These are phyloP conservation scores for Amblyjoppa proteus DNA, from an alignment of 2,888 invertebrate species.

Conservation along the genomic window DNA sequence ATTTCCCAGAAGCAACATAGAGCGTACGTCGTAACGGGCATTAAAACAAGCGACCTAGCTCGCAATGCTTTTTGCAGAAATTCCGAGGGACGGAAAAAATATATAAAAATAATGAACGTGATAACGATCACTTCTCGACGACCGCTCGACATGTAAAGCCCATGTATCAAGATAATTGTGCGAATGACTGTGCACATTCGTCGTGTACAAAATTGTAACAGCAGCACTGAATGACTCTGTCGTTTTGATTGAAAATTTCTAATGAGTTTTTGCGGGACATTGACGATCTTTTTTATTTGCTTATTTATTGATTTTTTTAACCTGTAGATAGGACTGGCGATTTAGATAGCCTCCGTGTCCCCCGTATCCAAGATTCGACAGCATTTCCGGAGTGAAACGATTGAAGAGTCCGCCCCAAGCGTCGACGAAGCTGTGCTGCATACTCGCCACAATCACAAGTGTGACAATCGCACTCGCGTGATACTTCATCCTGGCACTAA, in stretches of 20 bases:
- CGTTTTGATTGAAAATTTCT: neutral
- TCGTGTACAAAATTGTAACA: neutral
- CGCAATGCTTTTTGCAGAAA: neutral
- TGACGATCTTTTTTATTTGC: neutral
- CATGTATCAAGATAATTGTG: slow-evolving; percentile 51
- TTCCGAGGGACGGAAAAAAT: slow-evolving; percentile 22
- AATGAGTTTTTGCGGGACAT: neutral
- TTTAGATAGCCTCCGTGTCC: slow-evolving; percentile 87
- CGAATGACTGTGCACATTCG: slow-evolving; percentile 53
- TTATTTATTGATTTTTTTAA: slow-evolving; percentile 77
- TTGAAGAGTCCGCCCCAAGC: slow-evolving; percentile 95
- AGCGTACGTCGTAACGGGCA: neutral
- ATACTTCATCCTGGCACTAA: slow-evolving; percentile 60
- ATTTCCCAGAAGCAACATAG: slow-evolving; percentile 8
- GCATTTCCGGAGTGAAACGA: slow-evolving; percentile 94
- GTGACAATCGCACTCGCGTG: slow-evolving; percentile 71
- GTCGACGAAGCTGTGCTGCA: slow-evolving; percentile 81
- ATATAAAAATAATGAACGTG: slow-evolving; percentile 23
- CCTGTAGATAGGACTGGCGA: slow-evolving; percentile 85
- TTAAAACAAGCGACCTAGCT: neutral
- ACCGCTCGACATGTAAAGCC: neutral
- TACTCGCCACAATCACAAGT: slow-evolving; percentile 75
- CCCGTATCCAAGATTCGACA: slow-evolving; percentile 92
- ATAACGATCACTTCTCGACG: slow-evolving; percentile 34
- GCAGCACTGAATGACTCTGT: slow-evolving; percentile 25